Percentiles rank a stretch among this genome's conserved stretches.
phyloP scores from a whole-genome alignment of 2,888 invertebrate species.

The Dexiosoma caninum region DNA sequence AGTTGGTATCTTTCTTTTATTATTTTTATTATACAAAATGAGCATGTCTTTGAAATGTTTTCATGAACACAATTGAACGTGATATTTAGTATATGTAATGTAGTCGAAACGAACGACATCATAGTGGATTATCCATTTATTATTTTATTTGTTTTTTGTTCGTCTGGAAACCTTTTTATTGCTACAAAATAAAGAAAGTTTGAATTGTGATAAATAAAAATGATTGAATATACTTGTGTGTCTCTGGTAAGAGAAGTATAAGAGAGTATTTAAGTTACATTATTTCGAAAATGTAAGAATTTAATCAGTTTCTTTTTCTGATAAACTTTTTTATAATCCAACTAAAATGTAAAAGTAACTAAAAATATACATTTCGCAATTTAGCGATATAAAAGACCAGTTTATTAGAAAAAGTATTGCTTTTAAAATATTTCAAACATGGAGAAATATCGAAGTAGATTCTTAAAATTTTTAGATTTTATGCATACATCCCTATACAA shows the following conservation, averaged over 20 bases:
- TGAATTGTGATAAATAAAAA: constrained; percentile 15
- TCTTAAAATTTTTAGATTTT: too few species aligned
- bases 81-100: background rate
- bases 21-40: constrained; percentile 7
- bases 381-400: too few species aligned
- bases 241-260: background rate
- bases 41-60: background rate
- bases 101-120: constrained; percentile 5
- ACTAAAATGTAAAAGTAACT: too few species aligned
- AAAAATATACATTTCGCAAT: too few species aligned
- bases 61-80: background rate
- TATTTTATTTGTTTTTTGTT: constrained; percentile 1
- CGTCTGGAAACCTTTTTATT: constrained; percentile 14
- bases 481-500: too few species aligned
- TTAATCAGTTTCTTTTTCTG: background rate
- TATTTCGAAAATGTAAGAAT: background rate
- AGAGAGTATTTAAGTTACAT: too few species aligned
- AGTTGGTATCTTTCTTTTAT: background rate
- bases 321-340: too few species aligned
- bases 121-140: background rate
- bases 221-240: constrained; percentile 37
- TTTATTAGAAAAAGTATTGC: too few species aligned
- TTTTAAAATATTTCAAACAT: too few species aligned
- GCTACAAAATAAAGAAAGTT: constrained; percentile 3
- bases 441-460: too few species aligned